These are phyloP conservation scores for Actinemys pallida DNA, from an alignment of 2,113 vertebrate species.

Conservation along the genomic window DNA sequence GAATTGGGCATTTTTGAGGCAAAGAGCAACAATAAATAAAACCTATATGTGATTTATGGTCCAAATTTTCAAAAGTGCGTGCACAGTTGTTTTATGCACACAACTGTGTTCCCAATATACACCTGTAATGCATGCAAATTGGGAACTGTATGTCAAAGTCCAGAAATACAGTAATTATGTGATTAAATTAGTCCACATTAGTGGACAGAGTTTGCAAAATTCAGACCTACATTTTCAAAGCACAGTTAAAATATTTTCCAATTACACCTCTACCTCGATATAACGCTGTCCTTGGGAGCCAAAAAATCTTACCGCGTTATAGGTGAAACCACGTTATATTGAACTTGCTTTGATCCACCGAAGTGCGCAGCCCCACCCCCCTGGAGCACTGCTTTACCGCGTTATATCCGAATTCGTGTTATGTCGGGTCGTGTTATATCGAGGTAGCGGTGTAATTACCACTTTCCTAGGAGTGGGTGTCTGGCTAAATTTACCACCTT, in stretches of 20 bases:
- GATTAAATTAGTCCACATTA: slow-evolving; percentile 65
- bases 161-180: slow-evolving; percentile 63
- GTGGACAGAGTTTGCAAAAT: slow-evolving; percentile 69
- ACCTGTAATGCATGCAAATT: neutral
- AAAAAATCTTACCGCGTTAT: too few species aligned
- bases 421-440: too few species aligned
- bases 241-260: slow-evolving; percentile 72
- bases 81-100: neutral
- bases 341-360: too few species aligned
- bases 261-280: neutral
- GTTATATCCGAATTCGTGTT: too few species aligned
- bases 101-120: neutral
- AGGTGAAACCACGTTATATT: too few species aligned
- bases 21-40: neutral
- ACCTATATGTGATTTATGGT: neutral
- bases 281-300: too few species aligned
- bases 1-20: slow-evolving; percentile 9
- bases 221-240: slow-evolving; percentile 62
- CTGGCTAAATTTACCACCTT: slow-evolving; percentile 45
- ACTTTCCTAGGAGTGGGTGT: slow-evolving; percentile 48
- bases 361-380: too few species aligned
- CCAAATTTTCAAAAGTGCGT: neutral
- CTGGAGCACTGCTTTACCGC: too few species aligned
- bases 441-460: slow-evolving; percentile 33
- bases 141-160: slow-evolving; percentile 34